Evolutionary conservation across 2,797 vertebrate genomes (phyloP).

Genomic region (Cercopithecus diana): DNA sequence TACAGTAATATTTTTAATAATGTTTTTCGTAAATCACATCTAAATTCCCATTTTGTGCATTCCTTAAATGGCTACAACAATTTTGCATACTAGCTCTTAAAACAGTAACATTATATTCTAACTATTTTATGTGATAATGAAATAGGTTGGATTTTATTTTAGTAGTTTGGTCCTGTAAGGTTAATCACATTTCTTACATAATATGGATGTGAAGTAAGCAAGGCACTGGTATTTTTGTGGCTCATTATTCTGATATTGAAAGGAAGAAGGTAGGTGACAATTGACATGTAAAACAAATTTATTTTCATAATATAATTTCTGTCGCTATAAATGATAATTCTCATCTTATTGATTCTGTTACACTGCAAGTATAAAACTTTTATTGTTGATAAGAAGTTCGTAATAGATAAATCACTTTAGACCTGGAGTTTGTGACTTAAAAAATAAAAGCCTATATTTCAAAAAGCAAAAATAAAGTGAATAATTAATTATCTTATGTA

Average conservation of each 20-base stretch:
- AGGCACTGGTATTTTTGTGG: background rate
- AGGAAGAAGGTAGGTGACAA: background rate
- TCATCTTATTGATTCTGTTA: background rate
- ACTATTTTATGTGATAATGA: conserved; percentile 73
- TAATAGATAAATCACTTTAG: background rate
- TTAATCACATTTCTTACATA: conserved; percentile 62
- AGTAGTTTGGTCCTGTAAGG: conserved; percentile 62
- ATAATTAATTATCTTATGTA: background rate
- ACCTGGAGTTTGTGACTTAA: background rate
- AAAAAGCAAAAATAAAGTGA: background rate
- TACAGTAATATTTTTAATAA: conserved; percentile 39
- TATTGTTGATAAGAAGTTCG: background rate
- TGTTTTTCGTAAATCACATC: conserved; percentile 69
- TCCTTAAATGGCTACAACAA: conserved; percentile 60
- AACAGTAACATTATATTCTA: conserved; percentile 71
- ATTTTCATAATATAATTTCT: background rate
- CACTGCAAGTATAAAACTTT: background rate
- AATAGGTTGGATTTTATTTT: conserved; percentile 66
- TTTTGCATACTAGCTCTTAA: conserved; percentile 74
- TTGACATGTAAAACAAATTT: background rate
- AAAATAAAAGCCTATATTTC: background rate
- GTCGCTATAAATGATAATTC: background rate
- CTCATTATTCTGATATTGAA: background rate
- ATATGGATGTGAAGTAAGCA: conserved; percentile 40
- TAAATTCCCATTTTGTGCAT: conserved; percentile 61